phyloP scores from a whole-genome alignment of 2,113 vertebrate genomes.

The Indri indri region DNA sequence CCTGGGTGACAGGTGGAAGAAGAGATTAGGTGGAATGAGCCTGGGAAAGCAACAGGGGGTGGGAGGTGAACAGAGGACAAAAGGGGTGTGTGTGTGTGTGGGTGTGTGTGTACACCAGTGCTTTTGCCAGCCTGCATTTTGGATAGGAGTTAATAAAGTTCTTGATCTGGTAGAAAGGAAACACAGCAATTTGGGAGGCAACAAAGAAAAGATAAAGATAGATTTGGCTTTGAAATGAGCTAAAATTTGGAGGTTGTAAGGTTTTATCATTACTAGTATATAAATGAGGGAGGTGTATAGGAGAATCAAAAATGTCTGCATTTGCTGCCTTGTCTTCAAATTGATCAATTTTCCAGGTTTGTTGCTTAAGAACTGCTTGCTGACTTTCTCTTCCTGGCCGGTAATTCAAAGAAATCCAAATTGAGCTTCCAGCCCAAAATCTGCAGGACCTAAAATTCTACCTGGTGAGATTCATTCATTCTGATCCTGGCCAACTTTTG shows the following conservation, averaged over 20 bases:
- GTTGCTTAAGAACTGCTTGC: not conserved
- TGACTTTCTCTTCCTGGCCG: not conserved
- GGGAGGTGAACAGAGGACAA: not conserved
- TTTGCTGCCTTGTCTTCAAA: not conserved
- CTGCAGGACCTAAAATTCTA: slow-evolving; percentile 26
- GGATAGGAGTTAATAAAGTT: not conserved
- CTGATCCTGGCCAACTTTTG: not conserved
- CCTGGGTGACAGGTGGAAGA: not conserved
- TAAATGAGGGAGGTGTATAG: not conserved
- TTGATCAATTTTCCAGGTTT: not conserved
- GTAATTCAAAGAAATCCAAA: not conserved
- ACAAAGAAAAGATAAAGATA: not conserved
- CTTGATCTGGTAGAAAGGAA: not conserved
- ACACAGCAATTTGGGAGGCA: not conserved
- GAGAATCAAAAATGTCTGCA: not conserved
- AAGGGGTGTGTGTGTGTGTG: not conserved
- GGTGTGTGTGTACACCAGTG: not conserved
- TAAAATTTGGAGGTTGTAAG: not conserved
- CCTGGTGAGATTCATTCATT: not conserved
- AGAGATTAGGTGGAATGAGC: not conserved
- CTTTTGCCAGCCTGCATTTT: not conserved
- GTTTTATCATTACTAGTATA: not conserved
- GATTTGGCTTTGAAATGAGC: not conserved
- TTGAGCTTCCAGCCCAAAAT: not conserved
- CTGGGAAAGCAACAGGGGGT: not conserved